Base-by-base conservation (phyloP, 2,888 invertebrate genomes). In the Nephrocerus scutellatus region DNA sequence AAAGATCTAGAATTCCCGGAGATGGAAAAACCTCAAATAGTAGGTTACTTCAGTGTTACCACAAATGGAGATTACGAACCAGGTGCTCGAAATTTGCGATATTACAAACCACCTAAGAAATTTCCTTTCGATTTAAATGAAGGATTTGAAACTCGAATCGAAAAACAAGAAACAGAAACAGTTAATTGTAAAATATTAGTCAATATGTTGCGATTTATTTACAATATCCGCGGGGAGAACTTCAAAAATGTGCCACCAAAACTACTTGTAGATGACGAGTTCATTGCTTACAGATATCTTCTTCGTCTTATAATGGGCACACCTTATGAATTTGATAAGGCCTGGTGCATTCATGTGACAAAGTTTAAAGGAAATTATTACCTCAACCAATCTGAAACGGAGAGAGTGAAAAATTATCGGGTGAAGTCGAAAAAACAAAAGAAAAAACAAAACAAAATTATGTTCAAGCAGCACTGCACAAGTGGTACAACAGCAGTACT, bases 401-500 rank as follows among this genome's bases (percentile, higher is more conserved):
- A 76, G n/a, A n/a, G n/a, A n/a, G n/a, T n/a, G n/a, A n/a, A n/a
- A n/a, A n/a, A n/a, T n/a, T n/a, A n/a, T n/a, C n/a, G n/a, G n/a
- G n/a, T n/a, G n/a, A n/a, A n/a, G n/a, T n/a, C n/a, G n/a, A n/a
- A n/a, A 16, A 69, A 76, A 32, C 73, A 74, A 48, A 66, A 66
- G 21, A 37, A 54, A 19, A 62, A 65, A 29, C 68, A 66, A 39
- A 48, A 44, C 21, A 70, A 69, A 38, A 62, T 70, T 61, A 72
- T 74, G 16, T 70, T 73, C 6, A 65, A 67, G 43, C 73, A 76
- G 29, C 72, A 74, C 61, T 36, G 75, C 77, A 18, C 83, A 83
- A 79, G 86, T 85, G 1, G 79, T 74, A 59, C 84, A 84, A 58
- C 86, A 87, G 57, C 81, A 84, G 54, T 84, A 74, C 58, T 64